Conservation (phyloP, 2,113 vertebrate species). For the Nothobranchius kuhntae region DNA sequence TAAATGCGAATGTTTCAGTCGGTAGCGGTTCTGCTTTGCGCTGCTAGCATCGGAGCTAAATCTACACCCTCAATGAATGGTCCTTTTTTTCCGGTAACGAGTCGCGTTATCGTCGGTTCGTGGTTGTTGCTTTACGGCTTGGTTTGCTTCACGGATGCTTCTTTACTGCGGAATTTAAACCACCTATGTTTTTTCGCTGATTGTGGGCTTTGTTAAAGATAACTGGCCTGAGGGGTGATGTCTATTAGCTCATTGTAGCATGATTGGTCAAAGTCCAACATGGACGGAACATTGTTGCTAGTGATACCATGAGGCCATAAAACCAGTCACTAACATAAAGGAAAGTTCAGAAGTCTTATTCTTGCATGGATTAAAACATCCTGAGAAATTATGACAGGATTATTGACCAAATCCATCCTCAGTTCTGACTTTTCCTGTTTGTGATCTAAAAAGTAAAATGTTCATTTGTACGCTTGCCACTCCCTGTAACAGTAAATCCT, state of each 20-base stretch:
- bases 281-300: not conserved
- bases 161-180: too few relatives aligned
- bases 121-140: not conserved
- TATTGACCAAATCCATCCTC: too few relatives aligned
- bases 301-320: not conserved
- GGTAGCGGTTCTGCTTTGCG: not conserved
- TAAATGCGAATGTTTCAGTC: not conserved
- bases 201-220: not conserved
- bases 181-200: too few relatives aligned
- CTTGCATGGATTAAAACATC: not conserved
- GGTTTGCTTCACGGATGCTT: not conserved
- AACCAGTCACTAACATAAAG: not conserved
- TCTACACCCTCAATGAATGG: not conserved
- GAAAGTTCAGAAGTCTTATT: not conserved
- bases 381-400: too few relatives aligned
- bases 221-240: not conserved
- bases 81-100: not conserved
- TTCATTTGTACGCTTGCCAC: not conserved
- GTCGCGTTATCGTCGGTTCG: not conserved
- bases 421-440: too few relatives aligned
- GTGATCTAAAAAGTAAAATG: too few relatives aligned
- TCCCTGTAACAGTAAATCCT: not conserved
- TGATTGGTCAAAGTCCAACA: not conserved
- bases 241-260: not conserved
- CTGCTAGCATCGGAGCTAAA: slow-evolving; percentile 55